These are phyloP conservation scores for Microplitis manilae DNA, from an alignment of 2,888 invertebrate species.

Conservation along the genomic window DNA sequence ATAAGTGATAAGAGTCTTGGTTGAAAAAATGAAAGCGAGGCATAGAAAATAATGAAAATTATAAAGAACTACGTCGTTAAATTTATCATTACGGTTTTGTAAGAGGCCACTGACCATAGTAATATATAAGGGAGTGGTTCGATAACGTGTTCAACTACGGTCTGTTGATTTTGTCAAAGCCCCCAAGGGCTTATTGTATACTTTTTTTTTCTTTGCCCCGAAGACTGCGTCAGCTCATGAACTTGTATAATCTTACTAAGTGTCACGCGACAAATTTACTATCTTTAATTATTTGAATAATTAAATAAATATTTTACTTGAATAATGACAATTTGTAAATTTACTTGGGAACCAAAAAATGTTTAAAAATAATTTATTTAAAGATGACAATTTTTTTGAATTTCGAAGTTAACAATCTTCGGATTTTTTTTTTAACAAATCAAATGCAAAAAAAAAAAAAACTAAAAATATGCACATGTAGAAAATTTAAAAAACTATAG, in stretches of 20 bases:
- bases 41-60: neutral
- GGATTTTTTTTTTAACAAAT: too few relatives aligned
- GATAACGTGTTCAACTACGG: constrained; percentile 11
- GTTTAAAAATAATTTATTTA: too few relatives aligned
- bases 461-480: too few relatives aligned
- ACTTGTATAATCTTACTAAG: constrained; percentile 3
- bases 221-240: neutral
- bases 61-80: neutral
- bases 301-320: too few relatives aligned
- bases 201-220: neutral
- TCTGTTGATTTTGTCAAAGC: constrained; percentile 15
- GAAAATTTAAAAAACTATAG: too few relatives aligned
- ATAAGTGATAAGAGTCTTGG: neutral
- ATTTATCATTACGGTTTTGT: neutral
- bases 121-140: neutral
- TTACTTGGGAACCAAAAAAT: too few relatives aligned
- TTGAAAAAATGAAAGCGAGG: neutral
- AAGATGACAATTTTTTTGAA: too few relatives aligned
- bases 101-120: neutral
- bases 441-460: too few relatives aligned
- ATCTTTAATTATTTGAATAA: too few relatives aligned
- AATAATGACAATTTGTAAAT: too few relatives aligned
- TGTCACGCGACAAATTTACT: neutral
- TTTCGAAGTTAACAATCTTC: too few relatives aligned
- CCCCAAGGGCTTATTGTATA: neutral